A percentile compares a stretch with the other conserved stretches of the same genome.
These are phyloP conservation scores for Drosophila simulans DNA, from an alignment of 1,140 invertebrate species.

Conservation along the genomic window DNA sequence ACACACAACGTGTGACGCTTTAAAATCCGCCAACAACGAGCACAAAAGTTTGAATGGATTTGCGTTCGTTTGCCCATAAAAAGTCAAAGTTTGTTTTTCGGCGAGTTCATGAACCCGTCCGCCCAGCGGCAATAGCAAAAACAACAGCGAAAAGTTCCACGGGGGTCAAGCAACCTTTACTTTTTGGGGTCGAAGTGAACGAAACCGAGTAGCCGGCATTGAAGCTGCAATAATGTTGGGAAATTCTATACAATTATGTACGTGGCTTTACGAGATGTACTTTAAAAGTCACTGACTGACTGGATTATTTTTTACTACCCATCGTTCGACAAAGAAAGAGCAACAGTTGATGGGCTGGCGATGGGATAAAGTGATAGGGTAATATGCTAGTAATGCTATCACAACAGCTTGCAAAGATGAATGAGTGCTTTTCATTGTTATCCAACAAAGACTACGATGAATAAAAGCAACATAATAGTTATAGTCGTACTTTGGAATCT, in stretches of 20 bases:
- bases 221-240: slow-evolving; percentile 43
- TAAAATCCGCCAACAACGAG: slow-evolving; percentile 50
- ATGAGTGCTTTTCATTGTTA: slow-evolving; percentile 13
- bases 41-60: slow-evolving; percentile 62
- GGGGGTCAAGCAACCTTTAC: slow-evolving; percentile 48
- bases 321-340: slow-evolving; percentile 16
- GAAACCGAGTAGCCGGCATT: slow-evolving; percentile 21
- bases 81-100: slow-evolving; percentile 74
- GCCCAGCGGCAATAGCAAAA: slow-evolving; percentile 20
- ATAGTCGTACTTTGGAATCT: too few species aligned
- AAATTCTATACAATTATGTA: slow-evolving; percentile 44
- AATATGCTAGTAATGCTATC: slow-evolving; percentile 8
- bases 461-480: background rate
- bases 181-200: slow-evolving; percentile 18
- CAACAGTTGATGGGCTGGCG: slow-evolving; percentile 27
- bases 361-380: slow-evolving; percentile 18
- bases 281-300: slow-evolving; percentile 48
- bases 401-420: slow-evolving; percentile 9
- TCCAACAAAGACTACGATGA: background rate
- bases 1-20: slow-evolving; percentile 53
- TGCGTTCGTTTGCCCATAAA: slow-evolving; percentile 60
- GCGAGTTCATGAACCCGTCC: slow-evolving; percentile 70
- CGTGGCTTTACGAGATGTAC: slow-evolving; percentile 39
- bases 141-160: slow-evolving; percentile 28
- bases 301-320: slow-evolving; percentile 27